A percentile compares a stretch with the other conserved stretches of the same genome.
Conservation (phyloP, 1,140 invertebrate species). For the Atta colombica region DNA sequence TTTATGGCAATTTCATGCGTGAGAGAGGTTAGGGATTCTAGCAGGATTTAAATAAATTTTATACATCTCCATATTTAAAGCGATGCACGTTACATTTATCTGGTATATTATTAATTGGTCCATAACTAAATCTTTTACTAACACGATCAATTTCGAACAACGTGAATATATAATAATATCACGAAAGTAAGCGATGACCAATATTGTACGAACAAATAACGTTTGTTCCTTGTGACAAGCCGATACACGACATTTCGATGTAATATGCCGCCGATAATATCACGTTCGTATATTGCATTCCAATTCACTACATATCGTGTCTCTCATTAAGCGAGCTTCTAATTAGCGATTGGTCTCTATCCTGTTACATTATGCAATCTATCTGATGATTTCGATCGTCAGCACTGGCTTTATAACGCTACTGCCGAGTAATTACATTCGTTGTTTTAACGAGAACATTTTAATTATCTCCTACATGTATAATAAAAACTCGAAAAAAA, state of each 20-base stretch:
- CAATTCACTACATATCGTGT: slow-evolving; percentile 33
- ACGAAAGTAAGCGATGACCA: background rate
- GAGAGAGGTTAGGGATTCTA: background rate
- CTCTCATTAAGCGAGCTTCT: slow-evolving; percentile 54
- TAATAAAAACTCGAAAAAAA: slow-evolving; percentile 9
- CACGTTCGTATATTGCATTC: slow-evolving; percentile 25
- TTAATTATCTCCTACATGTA: slow-evolving; percentile 22
- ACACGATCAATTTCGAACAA: background rate
- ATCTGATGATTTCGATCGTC: slow-evolving; percentile 42
- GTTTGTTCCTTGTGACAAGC: slow-evolving; percentile 35
- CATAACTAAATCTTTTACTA: background rate
- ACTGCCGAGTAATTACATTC: slow-evolving; percentile 44
- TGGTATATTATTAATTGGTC: slow-evolving; percentile 8
- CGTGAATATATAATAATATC: background rate
- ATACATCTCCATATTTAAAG: slow-evolving; percentile 32
- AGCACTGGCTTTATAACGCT: slow-evolving; percentile 3
- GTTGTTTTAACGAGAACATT: slow-evolving; percentile 46
- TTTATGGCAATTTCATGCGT: background rate
- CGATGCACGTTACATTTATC: background rate
- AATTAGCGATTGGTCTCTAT: slow-evolving; percentile 59
- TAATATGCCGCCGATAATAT: slow-evolving; percentile 38
- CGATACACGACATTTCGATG: slow-evolving; percentile 17
- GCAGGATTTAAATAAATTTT: slow-evolving; percentile 16
- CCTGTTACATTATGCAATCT: slow-evolving; percentile 51
- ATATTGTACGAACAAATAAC: background rate